phyloP scores from a whole-genome alignment of 2,113 vertebrate genomes.

The Microtus oregoni region DNA sequence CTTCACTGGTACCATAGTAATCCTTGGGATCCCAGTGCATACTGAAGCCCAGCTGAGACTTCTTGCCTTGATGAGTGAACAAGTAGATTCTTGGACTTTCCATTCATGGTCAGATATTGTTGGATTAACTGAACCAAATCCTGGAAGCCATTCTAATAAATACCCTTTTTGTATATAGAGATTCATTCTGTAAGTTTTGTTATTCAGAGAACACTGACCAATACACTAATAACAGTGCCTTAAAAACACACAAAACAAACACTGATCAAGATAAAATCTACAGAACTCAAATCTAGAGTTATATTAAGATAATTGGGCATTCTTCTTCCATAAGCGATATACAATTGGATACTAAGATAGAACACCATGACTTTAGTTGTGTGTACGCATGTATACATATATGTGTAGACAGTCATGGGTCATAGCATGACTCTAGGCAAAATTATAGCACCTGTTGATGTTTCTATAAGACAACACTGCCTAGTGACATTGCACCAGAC shows the following conservation, averaged over 20 bases:
- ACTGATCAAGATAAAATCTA: slow-evolving; percentile 4
- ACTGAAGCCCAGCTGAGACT: background rate
- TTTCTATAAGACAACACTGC: background rate
- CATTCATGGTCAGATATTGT: background rate
- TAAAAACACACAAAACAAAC: background rate
- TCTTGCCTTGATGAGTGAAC: background rate
- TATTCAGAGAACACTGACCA: background rate
- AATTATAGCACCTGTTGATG: background rate
- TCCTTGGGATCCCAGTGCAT: background rate
- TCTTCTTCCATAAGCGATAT: background rate
- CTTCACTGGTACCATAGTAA: background rate
- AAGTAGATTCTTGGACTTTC: background rate
- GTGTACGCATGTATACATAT: background rate
- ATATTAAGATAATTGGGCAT: background rate
- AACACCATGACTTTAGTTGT: background rate
- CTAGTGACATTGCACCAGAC: background rate
- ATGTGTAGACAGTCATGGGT: background rate
- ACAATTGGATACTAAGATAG: background rate
- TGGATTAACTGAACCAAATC: background rate
- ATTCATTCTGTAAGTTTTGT: background rate
- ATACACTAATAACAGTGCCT: background rate
- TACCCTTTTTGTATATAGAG: background rate
- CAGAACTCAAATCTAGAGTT: background rate
- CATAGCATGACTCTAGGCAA: background rate
- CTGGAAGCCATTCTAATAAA: background rate